phyloP scores from a whole-genome alignment of 1,140 invertebrate genomes.

The Papilio polyxenes region DNA sequence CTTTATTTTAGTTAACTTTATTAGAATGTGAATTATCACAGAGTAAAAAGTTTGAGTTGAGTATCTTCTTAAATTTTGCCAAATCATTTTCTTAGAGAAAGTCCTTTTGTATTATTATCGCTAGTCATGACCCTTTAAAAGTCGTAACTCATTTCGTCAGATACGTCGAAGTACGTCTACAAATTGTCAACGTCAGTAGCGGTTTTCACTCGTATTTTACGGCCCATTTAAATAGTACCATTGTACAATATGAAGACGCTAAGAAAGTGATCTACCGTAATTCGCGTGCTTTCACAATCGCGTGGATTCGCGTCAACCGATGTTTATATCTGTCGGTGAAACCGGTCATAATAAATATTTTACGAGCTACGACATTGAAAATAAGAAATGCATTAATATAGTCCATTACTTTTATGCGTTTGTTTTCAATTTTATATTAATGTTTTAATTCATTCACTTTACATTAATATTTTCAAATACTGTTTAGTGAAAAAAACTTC shows the following conservation, averaged over 20 bases:
- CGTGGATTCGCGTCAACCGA: conserved; percentile 23
- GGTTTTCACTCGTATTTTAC: conserved; percentile 17
- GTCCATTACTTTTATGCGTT: background rate
- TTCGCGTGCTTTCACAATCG: conserved; percentile 37
- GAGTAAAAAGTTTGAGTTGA: too few relatives aligned
- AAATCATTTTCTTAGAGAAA: too few relatives aligned
- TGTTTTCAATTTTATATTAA: background rate
- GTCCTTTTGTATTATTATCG: too few relatives aligned
- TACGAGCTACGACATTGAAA: background rate
- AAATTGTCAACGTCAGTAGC: conserved; percentile 1
- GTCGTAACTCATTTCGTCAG: too few relatives aligned
- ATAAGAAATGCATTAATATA: background rate
- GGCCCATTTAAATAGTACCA: conserved; percentile 2
- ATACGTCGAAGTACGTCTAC: background rate
- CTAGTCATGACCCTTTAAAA: too few relatives aligned
- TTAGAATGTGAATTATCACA: too few relatives aligned
- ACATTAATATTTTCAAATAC: too few relatives aligned
- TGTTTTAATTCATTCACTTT: too few relatives aligned
- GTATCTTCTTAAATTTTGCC: too few relatives aligned
- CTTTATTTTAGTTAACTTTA: too few relatives aligned
- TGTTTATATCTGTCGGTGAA: conserved; percentile 33
- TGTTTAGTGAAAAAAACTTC: too few relatives aligned
- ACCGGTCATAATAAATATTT: conserved; percentile 20
- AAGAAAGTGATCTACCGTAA: conserved; percentile 33
- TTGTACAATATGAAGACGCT: conserved; percentile 23